Percentiles rank a stretch among this genome's conserved stretches.
Conservation (phyloP, 2,888 invertebrate species). For the Lepas anatifera region DNA sequence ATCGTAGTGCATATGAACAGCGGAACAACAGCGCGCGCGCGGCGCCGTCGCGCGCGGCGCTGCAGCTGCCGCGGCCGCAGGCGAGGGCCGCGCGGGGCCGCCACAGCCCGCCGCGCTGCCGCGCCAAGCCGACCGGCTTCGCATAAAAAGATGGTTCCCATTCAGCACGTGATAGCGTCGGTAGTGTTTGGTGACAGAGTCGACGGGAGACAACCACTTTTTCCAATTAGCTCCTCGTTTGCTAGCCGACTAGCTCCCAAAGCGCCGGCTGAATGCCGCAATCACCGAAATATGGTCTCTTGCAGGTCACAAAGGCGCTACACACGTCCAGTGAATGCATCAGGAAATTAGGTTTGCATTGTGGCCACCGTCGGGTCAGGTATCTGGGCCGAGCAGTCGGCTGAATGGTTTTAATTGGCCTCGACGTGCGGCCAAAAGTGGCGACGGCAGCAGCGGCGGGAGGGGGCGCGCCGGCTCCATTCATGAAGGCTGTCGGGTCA, state of each 20-base stretch:
- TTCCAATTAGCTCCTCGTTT: constrained; percentile 10
- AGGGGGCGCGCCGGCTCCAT: not conserved
- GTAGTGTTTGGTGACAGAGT: constrained; percentile 7
- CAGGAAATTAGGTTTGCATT: constrained; percentile 5
- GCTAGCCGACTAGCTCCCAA: constrained; percentile 1
- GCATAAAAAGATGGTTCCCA: not conserved
- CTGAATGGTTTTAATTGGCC: constrained; percentile 6
- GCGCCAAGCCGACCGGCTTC: not conserved
- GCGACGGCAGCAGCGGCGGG: not conserved
- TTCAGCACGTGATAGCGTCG: constrained; percentile 6
- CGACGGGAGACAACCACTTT: constrained; percentile 7
- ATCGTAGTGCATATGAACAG: not conserved
- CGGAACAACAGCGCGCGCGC: not conserved
- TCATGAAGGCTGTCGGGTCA: not conserved
- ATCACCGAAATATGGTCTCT: constrained; percentile 6
- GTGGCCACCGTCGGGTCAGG: not conserved
- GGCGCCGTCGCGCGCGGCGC: not conserved
- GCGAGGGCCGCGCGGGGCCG: not conserved
- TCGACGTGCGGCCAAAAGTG: not conserved
- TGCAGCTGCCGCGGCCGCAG: not conserved
- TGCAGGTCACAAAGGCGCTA: not conserved
- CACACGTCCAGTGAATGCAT: not conserved
- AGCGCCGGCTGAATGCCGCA: not conserved
- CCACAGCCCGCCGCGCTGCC: not conserved
- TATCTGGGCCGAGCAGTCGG: not conserved